phyloP scores from a whole-genome alignment of 92 coral and sea anemone species.

The Ricordea florida region DNA sequence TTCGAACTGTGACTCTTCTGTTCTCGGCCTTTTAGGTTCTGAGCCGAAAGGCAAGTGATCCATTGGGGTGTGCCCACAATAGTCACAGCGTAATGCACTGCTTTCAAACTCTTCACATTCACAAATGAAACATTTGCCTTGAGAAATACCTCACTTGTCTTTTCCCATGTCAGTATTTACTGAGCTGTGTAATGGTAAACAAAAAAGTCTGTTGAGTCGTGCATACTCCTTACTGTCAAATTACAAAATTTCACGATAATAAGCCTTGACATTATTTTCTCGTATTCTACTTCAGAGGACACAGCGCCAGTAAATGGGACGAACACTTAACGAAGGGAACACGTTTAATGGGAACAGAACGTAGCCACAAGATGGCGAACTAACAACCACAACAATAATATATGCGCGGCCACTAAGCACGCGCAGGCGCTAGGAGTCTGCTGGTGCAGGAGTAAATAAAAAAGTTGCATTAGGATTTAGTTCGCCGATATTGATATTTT shows the following conservation, averaged over 20 bases:
- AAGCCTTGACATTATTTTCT: conserved; percentile 17
- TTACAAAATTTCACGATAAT: conserved; percentile 9
- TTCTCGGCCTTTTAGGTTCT: neutral
- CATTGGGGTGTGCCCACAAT: conserved; percentile 16
- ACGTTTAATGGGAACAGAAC: no score
- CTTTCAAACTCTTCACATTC: conserved; percentile 19
- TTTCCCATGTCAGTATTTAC: conserved; percentile 29
- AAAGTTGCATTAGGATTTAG: conserved; percentile 15
- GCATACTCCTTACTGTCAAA: conserved; percentile 24
- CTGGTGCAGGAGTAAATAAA: no score
- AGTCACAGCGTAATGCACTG: conserved; percentile 1
- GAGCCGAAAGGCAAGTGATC: conserved; percentile 16
- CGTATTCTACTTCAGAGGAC: conserved; percentile 16
- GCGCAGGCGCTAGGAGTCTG: no score
- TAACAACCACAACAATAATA: no score
- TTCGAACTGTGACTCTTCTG: neutral
- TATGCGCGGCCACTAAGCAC: no score
- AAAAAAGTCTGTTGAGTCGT: conserved; percentile 19
- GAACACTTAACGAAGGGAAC: no score
- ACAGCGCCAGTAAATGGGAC: no score
- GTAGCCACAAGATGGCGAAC: no score
- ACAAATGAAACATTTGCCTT: conserved; percentile 15
- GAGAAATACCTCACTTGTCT: conserved; percentile 23
- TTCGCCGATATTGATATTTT: neutral
- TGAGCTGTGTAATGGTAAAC: conserved; percentile 18